These are phyloP conservation scores for Dicaeum eximium DNA, from an alignment of 2,113 vertebrate genomes.

Conservation along the genomic window DNA sequence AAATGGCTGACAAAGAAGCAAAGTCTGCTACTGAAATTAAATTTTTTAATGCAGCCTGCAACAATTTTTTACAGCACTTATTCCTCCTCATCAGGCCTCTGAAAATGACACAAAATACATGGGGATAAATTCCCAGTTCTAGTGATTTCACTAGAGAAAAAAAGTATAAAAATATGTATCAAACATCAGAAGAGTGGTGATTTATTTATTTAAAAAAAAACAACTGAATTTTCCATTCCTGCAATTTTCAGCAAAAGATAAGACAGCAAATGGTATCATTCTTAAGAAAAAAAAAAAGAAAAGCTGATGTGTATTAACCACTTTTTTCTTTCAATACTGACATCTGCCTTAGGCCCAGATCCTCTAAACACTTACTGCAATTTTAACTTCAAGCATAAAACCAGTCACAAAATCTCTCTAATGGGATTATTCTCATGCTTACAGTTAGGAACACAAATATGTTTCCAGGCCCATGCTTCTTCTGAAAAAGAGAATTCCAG, in stretches of 20 bases:
- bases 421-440: constrained; percentile 22
- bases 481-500: neutral
- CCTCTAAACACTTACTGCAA: neutral
- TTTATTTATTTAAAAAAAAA: constrained; percentile 30
- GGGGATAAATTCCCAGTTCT: neutral
- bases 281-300: neutral
- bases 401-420: neutral
- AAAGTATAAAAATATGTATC: neutral
- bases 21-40: neutral
- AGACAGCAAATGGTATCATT: neutral
- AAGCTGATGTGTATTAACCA: neutral
- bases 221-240: neutral
- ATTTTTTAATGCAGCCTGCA: neutral
- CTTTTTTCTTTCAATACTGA: constrained; percentile 18
- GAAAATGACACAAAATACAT: neutral
- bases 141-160: neutral
- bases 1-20: neutral
- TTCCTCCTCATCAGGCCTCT: neutral
- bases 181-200: neutral
- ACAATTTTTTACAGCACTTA: neutral
- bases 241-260: neutral
- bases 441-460: constrained; percentile 16
- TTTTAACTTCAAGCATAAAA: constrained; percentile 27
- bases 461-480: neutral
- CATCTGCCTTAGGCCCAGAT: neutral